Base-by-base conservation (phyloP, 2,888 invertebrate genomes). In the Ochropleura leucogaster region DNA sequence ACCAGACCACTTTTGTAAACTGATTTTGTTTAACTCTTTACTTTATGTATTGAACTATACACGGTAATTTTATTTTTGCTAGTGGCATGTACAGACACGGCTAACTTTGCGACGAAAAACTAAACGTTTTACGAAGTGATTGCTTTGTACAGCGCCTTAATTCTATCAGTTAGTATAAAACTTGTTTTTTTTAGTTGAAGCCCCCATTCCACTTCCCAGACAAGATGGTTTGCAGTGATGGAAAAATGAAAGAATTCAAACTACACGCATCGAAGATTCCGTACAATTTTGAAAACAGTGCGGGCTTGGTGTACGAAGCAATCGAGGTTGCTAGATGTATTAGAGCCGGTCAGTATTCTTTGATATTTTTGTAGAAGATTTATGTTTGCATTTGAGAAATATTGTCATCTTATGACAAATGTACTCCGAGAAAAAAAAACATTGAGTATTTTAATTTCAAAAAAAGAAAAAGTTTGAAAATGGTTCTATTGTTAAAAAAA, bases 231-330 rank as follows among this genome's bases (percentile, higher is more conserved):
- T 96, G 74, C 55, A 77, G 80, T 0, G 96, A 97, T 82, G 97
- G 97, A 1, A 93, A 91, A 66, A 94, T 94, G 70, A 96, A 96
- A 84, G 96, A 97, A 60, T 97, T 97, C 90, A 93, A 97, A 3
- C 90, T 98, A 6, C 98, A 98, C 7, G 88, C 95, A 66, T 96
- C 97, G 0, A 93, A 95, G 62, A 72, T 95, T 8, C 90, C 93
- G 9, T 97, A 97, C 82, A 97, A 97, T 89, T 98, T 97, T 85
- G 83, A 74, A 0, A 98, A 98, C 88, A 98, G 98, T 72, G 97
- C 97, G 42, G 98, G 98, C 4, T 93, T 98, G 72, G 96, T 97
- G 40, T 98, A 97, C 89, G 97, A 98, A 94, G 98, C 98, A 3
- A 95, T 97, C 64, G 98, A 98, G 94, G 98, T 97, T 3, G 97